Base-by-base conservation (phyloP, 2,888 invertebrate species). In the Folsomia candida region DNA sequence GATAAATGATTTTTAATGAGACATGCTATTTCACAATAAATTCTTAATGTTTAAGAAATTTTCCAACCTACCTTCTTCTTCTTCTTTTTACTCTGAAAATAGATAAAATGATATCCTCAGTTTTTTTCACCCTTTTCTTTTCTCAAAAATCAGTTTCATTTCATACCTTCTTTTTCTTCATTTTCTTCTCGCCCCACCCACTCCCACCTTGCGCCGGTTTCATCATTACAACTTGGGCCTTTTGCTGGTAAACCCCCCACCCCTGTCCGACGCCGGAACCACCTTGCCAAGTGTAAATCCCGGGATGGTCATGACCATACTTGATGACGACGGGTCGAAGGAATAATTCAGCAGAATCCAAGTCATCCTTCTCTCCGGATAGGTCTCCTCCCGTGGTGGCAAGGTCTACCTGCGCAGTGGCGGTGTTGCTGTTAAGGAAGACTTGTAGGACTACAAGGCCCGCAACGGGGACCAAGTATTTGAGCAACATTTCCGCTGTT, bases 251-350 rank as follows among this genome's bases (percentile, higher is more conserved):
- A 11, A 68, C 68, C 28, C 75, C 75, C 75, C 75, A 75, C 20
- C 75, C 75, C 22, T 54, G 51, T 20, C 72, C 75, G 18, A 60
- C 26, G 9, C 72, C 67, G 18, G 64, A 69, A 6, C 63, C 73
- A 6, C 73, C 75, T 62, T 75, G 73, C 75, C 75, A 75, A 58
- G 75, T 75, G 68, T 75, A 75, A 18, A 73, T 63, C 2, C 71
- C 71, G 1, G 73, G 71, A 51, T 75, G 69, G n/a, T 71, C 71
- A n/a, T 75, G 73, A 51, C 75, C 75, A 60, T 75, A 73, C 54
- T 75, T 75, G 59, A 75, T 70, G 24, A 75, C 73, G 24, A 75
- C 75, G 4, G 75, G 75, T 14, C 75, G 71, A 20, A 75, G 68
- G 62, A 75, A 75, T 47, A 75, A 26, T 47, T 75, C 75, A 28